Evolutionary conservation across 2,797 vertebrate species (phyloP).

Genomic region (Hybognathus amarus): DNA sequence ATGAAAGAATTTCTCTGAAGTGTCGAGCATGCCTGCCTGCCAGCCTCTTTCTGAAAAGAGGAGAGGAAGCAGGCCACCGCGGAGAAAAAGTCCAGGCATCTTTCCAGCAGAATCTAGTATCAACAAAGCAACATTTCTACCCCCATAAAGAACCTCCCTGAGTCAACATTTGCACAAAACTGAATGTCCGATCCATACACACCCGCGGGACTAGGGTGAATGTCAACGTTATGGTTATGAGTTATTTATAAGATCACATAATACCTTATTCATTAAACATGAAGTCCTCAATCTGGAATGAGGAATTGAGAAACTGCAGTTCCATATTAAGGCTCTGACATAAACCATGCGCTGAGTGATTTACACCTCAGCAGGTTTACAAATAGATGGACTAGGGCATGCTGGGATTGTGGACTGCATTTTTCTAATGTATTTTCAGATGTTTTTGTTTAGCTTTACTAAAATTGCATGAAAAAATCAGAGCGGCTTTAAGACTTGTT

Average conservation of each 20-base stretch:
- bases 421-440: conserved; percentile 14
- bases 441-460: conserved; percentile 42
- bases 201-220: conserved; percentile 26
- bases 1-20: conserved; percentile 60
- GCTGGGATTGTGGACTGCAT: conserved; percentile 24
- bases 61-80: conserved; percentile 50
- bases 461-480: conserved; percentile 45
- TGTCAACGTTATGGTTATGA: conserved; percentile 49
- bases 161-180: conserved; percentile 53
- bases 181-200: conserved; percentile 43
- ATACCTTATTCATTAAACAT: conserved; percentile 48
- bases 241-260: conserved; percentile 43
- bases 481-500: background rate
- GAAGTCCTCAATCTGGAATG: conserved; percentile 20
- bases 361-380: conserved; percentile 48
- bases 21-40: conserved; percentile 53
- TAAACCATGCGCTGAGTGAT: conserved; percentile 28
- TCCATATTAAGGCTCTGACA: conserved; percentile 40
- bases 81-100: conserved; percentile 52
- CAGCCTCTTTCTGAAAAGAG: conserved; percentile 53
- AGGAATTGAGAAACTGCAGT: conserved; percentile 22
- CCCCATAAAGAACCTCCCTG: conserved; percentile 47
- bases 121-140: conserved; percentile 54
- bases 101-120: conserved; percentile 55
- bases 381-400: conserved; percentile 37